Conservation (phyloP, 2,797 vertebrate species). For the Clangula hyemalis region DNA sequence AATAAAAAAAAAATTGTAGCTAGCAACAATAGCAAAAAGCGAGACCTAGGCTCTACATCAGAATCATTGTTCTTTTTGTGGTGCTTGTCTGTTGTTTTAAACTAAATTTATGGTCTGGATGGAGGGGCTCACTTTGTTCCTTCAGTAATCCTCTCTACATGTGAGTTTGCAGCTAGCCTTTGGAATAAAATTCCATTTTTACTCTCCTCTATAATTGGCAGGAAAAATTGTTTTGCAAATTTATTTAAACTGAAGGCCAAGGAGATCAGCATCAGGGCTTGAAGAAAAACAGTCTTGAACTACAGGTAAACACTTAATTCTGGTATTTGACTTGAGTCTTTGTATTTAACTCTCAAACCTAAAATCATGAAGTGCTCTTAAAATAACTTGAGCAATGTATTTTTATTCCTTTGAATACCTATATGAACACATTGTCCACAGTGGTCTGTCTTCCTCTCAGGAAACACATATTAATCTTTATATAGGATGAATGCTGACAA, state of each 20-base stretch:
- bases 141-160: neutral
- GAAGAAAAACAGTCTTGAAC: neutral
- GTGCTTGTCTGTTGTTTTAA: neutral
- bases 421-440: neutral
- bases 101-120: neutral
- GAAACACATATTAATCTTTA: neutral
- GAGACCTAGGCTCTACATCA: neutral
- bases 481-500: neutral
- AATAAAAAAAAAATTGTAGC: neutral
- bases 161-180: neutral
- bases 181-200: neutral
- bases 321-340: neutral
- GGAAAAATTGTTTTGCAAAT: neutral
- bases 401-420: constrained; percentile 20
- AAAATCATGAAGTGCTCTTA: neutral
- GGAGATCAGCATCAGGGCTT: accelerated
- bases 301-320: constrained; percentile 14
- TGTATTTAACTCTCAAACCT: neutral
- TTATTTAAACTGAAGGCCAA: constrained; percentile 9
- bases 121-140: neutral
- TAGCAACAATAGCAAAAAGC: neutral
- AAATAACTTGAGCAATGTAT: neutral
- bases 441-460: neutral
- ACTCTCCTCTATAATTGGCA: neutral
- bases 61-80: neutral